A percentile compares a stretch with the other conserved stretches of the same genome.
These are phyloP conservation scores for Taphrorychus bicolor DNA, from an alignment of 2,888 invertebrate genomes.

Conservation along the genomic window DNA sequence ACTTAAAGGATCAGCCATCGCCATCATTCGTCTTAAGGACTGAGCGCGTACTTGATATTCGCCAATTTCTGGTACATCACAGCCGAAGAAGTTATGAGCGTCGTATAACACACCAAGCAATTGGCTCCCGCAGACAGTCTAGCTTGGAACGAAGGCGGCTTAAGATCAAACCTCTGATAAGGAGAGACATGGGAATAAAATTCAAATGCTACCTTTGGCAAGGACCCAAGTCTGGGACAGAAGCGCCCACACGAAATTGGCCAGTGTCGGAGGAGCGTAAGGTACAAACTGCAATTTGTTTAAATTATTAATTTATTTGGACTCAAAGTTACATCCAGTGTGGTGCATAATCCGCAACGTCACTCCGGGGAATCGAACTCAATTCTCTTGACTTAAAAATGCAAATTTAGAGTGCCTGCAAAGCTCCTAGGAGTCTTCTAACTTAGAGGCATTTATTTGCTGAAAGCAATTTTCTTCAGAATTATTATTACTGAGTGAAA, in stretches of 20 bases:
- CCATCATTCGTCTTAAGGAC: not conserved
- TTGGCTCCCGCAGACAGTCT: not conserved
- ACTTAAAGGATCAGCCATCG: not conserved
- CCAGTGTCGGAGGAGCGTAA: not conserved
- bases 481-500: not conserved
- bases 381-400: constrained; percentile 24
- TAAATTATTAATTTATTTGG: not conserved
- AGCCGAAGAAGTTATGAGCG: not conserved
- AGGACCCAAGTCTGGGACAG: not conserved
- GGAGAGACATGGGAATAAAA: constrained; percentile 4
- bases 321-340: constrained; percentile 7
- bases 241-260: not conserved
- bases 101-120: not conserved
- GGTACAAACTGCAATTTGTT: not conserved
- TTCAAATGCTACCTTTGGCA: constrained; percentile 6
- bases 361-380: constrained; percentile 7
- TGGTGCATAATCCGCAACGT: constrained; percentile 9
- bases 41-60: not conserved
- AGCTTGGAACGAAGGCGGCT: not conserved
- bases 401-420: constrained; percentile 12
- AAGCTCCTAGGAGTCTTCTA: constrained; percentile 8
- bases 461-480: not conserved
- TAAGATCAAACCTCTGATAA: constrained; percentile 5
- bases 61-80: not conserved
- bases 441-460: not conserved